Base-by-base conservation (phyloP, 1,140 invertebrate species). In the Patella vulgata region DNA sequence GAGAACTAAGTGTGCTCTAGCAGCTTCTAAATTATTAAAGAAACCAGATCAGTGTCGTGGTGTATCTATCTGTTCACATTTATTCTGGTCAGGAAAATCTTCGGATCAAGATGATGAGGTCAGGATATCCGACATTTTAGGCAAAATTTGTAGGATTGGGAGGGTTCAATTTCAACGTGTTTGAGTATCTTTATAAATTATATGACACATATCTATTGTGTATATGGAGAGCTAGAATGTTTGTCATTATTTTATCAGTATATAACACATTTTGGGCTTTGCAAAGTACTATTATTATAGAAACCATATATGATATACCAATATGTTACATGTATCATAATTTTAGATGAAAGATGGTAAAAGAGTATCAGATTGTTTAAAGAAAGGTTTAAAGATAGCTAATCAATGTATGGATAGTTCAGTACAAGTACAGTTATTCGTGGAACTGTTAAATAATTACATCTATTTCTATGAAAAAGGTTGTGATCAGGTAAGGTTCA, bases 351-450 rank as follows among this genome's bases (percentile, higher is more conserved):
- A 91, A 68, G 95, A 99, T 85, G 93, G 93, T 6, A 92, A 92
- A 73, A 88, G 93, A 55, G 96, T 97, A 0, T 86, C 96, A 42
- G 97, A 99, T 75, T 99, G 96, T 83, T 85, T 99, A 54, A 98
- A 97, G 82, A 98, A 98, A 84, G 95, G 93, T 5, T 89, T 95
- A 1, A 90, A 94, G 65, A 96, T 98, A 68, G 94, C 94, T 2
- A 95, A 93, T 72, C 96, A 99, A 71, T 99, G 97, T 73, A 95
- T 99, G 93, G 97, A 99, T 84, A 89, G 90, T n/a, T 92, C 92
- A 3, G 95, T 98, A 23, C 95, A 99, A 86, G 93, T 96, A 8
- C 96, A 98, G 79, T 86, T 99, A 2, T 94, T 96, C 80, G 93
- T 97, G 19, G 96, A 98, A 83, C 88, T 99, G 50, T 85, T 99